Evolutionary conservation across 2,113 vertebrate species (phyloP).

Genomic region (Mastomys natalensis): DNA sequence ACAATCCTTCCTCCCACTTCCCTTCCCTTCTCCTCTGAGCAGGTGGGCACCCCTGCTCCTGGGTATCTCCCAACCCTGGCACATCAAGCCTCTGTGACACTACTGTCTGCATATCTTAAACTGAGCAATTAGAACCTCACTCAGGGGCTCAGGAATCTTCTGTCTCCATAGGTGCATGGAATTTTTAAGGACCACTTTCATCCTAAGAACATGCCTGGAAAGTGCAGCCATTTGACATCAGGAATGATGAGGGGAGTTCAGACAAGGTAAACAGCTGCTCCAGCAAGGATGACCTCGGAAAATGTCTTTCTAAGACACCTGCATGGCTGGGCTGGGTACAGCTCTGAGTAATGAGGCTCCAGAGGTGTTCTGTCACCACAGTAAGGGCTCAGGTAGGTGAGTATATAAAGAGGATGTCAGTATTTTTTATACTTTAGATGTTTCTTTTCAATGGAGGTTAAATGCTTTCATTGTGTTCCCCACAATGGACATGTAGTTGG

Average conservation of each 20-base stretch:
- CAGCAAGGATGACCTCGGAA: neutral
- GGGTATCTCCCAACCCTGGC: too few species aligned
- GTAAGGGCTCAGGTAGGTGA: neutral
- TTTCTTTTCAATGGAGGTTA: neutral
- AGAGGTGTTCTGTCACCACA: neutral
- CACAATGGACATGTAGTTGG: neutral
- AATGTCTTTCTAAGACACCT: neutral
- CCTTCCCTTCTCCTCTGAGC: too few species aligned
- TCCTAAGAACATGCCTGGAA: neutral
- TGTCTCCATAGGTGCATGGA: neutral
- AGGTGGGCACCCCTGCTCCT: too few species aligned
- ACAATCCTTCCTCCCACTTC: too few species aligned
- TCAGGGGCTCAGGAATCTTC: neutral
- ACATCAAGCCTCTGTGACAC: too few species aligned
- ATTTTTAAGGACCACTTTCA: neutral
- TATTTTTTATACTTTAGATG: neutral
- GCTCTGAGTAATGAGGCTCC: neutral
- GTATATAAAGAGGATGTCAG: neutral
- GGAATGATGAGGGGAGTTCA: neutral
- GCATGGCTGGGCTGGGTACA: neutral
- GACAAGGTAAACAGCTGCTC: neutral
- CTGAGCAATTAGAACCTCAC: neutral
- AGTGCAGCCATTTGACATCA: neutral
- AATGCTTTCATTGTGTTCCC: neutral
- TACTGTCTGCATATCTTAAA: neutral